Base-by-base conservation (phyloP, 2,113 vertebrate species). In the Prietella phreatophila region DNA sequence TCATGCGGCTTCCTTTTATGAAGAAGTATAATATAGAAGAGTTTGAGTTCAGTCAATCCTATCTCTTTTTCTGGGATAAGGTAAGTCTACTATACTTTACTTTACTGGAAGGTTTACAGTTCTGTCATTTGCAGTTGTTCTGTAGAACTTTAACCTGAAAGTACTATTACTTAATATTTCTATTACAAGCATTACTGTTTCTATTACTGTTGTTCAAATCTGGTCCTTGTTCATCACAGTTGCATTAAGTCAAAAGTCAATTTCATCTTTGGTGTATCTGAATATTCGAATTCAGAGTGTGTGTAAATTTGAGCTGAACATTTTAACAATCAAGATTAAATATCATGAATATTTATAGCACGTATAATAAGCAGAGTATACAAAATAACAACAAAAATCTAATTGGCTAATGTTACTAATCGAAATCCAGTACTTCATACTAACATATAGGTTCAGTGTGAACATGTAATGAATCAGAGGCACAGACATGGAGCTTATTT, bases 21-120 rank as follows among this genome's bases (percentile, higher is more conserved):
- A 99, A 97, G 95, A 99, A 97, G 87, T 96, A 97, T 91, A 99
- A 98, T 93, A 95, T 99, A 61, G 98, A 99, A 92, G 98, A 99
- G 94, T 99, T 99, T 95, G 98, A 99, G 91, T 99, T 99, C 94
- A 99, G 98, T 95, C 98, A 99, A 89, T 96, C 98, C 0, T 98
- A 99, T 84, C 94, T 99, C 53, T 99, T 99, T 92, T 99, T 98
- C 95, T 99, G 98, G 98, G 98, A 99, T 92, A 99, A 99, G 97
- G 98, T 99, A 95, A 93, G 90, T 56, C 76, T 19, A 30, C 55
- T 5, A n/a, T 67, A 13, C 55, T 58, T n/a, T 55, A 60, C 55
- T 82, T 30, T 25, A 27, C 14, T 47, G 19, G 71, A 47, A 61
- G 11, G 42, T 27, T 78, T 27, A 5, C 39, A 53, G 42, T 5